phyloP scores from a whole-genome alignment of 2,797 vertebrate species.

The Tauraco hartlaubi region DNA sequence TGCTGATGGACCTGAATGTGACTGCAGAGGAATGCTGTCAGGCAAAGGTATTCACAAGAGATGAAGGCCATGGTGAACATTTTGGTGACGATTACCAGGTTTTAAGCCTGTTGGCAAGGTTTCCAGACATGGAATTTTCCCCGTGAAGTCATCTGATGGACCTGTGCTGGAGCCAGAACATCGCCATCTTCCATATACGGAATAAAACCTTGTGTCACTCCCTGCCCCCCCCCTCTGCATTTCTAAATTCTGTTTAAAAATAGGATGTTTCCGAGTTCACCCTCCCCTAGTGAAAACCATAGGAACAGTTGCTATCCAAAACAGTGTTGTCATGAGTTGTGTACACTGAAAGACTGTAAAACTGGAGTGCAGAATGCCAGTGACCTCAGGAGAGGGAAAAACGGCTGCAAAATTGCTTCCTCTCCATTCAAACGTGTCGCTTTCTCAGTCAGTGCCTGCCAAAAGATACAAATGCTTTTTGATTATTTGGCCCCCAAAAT shows the following conservation, averaged over 20 bases:
- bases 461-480: neutral
- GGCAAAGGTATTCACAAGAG: neutral
- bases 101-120: neutral
- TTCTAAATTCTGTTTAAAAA: conserved; percentile 48
- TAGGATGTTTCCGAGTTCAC: conserved; percentile 36
- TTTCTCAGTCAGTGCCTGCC: neutral
- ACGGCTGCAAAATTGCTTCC: neutral
- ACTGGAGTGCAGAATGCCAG: neutral
- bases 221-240: neutral
- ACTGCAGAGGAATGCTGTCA: neutral
- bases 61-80: neutral
- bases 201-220: neutral
- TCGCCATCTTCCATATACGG: conserved; percentile 30
- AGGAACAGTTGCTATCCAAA: conserved; percentile 42
- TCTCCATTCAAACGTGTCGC: neutral
- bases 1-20: rapidly evolving
- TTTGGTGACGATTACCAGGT: neutral
- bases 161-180: neutral
- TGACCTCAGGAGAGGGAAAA: conserved; percentile 3
- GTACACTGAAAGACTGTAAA: neutral
- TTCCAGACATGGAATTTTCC: neutral
- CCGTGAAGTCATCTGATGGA: neutral
- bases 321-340: neutral
- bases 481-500: neutral
- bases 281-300: neutral